Evolutionary conservation across 2,888 invertebrate species (phyloP).

Genomic region (Drosophila anomalata): DNA sequence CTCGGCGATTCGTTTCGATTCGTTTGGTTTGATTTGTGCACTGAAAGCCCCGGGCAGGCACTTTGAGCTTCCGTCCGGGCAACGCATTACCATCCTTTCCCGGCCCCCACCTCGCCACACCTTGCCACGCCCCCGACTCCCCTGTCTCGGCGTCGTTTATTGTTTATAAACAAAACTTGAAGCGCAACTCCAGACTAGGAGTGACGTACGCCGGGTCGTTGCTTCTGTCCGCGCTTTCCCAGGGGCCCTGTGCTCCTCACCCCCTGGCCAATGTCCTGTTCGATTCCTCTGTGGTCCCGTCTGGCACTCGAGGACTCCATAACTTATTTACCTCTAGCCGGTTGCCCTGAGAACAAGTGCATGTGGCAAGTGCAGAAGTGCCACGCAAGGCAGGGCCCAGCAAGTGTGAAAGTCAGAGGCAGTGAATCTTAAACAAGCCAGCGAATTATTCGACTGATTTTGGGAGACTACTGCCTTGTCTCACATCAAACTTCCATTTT

Average conservation of each 20-base stretch:
- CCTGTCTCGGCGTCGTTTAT: slow-evolving; percentile 65
- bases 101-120: neutral
- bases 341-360: slow-evolving; percentile 72
- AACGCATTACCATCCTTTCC: slow-evolving; percentile 38
- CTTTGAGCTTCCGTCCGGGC: slow-evolving; percentile 50
- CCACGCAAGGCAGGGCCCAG: slow-evolving; percentile 11
- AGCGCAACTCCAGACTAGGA: slow-evolving; percentile 26
- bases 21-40: slow-evolving; percentile 63
- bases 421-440: slow-evolving; percentile 8
- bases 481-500: neutral
- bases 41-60: slow-evolving; percentile 42
- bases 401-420: slow-evolving; percentile 26
- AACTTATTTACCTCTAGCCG: slow-evolving; percentile 68
- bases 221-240: slow-evolving; percentile 44
- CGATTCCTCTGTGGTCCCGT: slow-evolving; percentile 16
- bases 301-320: slow-evolving; percentile 24
- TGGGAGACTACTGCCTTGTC: neutral
- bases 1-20: slow-evolving; percentile 40
- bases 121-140: slow-evolving; percentile 24
- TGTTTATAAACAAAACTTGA: slow-evolving; percentile 78
- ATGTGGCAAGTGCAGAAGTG: slow-evolving; percentile 36
- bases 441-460: neutral
- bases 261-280: slow-evolving; percentile 5
- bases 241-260: slow-evolving; percentile 7
- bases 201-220: slow-evolving; percentile 70